These are phyloP conservation scores for Temnothorax nylanderi DNA, from an alignment of 1,140 invertebrate genomes.

Conservation along the genomic window DNA sequence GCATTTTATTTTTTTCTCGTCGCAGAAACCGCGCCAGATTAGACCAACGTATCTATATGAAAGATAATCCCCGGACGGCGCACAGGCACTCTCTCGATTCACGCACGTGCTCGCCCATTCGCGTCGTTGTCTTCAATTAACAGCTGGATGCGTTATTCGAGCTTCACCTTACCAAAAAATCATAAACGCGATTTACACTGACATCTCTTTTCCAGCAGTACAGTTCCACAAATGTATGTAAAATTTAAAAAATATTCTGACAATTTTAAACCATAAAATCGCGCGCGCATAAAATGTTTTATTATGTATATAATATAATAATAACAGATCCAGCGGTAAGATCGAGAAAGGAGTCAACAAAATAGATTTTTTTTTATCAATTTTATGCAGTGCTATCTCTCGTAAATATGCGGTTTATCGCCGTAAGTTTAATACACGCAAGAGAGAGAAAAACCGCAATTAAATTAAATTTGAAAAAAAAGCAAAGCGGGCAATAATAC, in stretches of 20 bases:
- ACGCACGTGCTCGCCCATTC: constrained; percentile 54
- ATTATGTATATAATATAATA: neutral
- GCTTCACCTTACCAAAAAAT: neutral
- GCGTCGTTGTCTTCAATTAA: constrained; percentile 18
- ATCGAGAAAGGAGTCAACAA: neutral
- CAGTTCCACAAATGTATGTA: neutral
- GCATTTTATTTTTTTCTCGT: constrained; percentile 52
- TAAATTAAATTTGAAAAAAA: constrained; percentile 11
- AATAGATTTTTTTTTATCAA: neutral
- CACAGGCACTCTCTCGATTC: constrained; percentile 6
- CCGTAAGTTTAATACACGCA: neutral
- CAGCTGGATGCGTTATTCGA: neutral
- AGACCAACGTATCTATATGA: constrained; percentile 58
- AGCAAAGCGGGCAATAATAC: neutral
- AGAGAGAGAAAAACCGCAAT: neutral
- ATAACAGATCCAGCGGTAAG: neutral
- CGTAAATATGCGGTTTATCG: constrained; percentile 18
- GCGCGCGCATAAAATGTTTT: neutral
- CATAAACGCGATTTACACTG: neutral
- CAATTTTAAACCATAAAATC: neutral
- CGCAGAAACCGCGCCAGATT: constrained; percentile 52
- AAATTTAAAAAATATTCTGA: neutral
- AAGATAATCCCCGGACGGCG: constrained; percentile 67
- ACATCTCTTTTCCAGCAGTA: neutral
- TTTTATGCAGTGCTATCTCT: neutral